These are phyloP conservation scores for Slavum lentiscoides DNA, from an alignment of 2,888 invertebrate species.

Conservation along the genomic window DNA sequence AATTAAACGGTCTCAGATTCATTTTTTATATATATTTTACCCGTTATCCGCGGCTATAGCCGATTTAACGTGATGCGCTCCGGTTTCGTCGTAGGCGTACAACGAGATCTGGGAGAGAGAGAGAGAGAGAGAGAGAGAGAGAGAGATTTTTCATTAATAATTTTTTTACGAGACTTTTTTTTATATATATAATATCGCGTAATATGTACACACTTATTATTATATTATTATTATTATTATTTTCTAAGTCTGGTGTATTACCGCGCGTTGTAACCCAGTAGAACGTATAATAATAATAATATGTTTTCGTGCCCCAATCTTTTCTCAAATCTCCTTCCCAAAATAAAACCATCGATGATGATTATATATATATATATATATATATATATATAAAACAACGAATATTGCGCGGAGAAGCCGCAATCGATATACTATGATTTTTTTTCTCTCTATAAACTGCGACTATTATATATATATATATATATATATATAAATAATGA, in stretches of 20 bases:
- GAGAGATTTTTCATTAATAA: conserved; percentile 2
- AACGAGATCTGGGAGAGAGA: background rate
- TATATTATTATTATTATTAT: no score
- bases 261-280: background rate
- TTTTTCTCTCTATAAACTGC: no score
- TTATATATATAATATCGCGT: background rate
- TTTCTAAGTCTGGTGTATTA: no score
- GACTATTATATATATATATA: no score
- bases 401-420: background rate
- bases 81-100: background rate
- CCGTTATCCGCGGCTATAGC: no score
- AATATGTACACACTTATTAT: background rate
- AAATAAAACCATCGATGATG: no score
- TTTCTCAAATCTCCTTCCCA: background rate
- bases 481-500: background rate
- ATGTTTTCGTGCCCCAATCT: conserved; percentile 1
- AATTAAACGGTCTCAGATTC: conserved; percentile 9
- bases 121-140: background rate
- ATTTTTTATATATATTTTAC: no score
- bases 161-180: conserved; percentile 20
- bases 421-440: background rate
- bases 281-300: background rate
- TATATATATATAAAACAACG: background rate
- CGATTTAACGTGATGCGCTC: background rate
- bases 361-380: no score